Evolutionary conservation across 2,888 invertebrate genomes (phyloP).

Genomic region (Cancer borealis): DNA sequence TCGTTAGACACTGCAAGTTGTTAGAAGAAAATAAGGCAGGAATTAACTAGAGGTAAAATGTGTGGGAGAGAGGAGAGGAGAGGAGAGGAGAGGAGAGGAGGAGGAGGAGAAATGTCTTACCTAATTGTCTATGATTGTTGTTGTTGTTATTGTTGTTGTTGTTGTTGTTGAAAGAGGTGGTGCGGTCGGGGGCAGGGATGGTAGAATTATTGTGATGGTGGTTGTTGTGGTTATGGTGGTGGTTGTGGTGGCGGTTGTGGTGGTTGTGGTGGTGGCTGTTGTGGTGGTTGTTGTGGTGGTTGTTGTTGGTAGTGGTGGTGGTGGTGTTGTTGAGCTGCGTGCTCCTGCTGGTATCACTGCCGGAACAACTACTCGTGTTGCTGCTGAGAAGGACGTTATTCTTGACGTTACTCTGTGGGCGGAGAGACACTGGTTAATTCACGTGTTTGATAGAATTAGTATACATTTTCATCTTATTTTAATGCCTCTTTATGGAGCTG

Average conservation of each 20-base stretch:
- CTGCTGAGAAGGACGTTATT: slow-evolving; percentile 63
- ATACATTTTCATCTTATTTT: no score
- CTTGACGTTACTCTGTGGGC: slow-evolving; percentile 59
- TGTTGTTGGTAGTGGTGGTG: slow-evolving; percentile 34
- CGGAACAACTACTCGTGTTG: slow-evolving; percentile 69
- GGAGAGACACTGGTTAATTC: neutral
- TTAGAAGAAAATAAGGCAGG: neutral
- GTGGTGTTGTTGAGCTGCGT: slow-evolving; percentile 43
- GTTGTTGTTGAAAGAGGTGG: slow-evolving; percentile 49
- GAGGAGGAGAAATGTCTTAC: neutral
- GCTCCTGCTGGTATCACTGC: slow-evolving; percentile 69
- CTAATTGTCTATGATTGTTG: slow-evolving; percentile 68
- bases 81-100: neutral
- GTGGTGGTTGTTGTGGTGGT: slow-evolving; percentile 46
- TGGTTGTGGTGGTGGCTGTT: slow-evolving; percentile 15
- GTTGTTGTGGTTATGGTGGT: slow-evolving; percentile 56
- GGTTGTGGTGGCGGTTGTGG: slow-evolving; percentile 11
- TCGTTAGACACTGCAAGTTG: slow-evolving; percentile 68
- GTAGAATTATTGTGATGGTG: slow-evolving; percentile 16
- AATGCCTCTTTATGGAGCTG: no score
- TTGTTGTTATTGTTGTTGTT: slow-evolving; percentile 51
- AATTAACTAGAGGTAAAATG: neutral
- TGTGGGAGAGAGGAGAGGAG: neutral
- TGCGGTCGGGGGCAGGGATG: neutral
- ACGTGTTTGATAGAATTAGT: no score